phyloP scores from a whole-genome alignment of 30 jellyfish, hydroid and myxozoan species.

The Chironex yamaguchii region DNA sequence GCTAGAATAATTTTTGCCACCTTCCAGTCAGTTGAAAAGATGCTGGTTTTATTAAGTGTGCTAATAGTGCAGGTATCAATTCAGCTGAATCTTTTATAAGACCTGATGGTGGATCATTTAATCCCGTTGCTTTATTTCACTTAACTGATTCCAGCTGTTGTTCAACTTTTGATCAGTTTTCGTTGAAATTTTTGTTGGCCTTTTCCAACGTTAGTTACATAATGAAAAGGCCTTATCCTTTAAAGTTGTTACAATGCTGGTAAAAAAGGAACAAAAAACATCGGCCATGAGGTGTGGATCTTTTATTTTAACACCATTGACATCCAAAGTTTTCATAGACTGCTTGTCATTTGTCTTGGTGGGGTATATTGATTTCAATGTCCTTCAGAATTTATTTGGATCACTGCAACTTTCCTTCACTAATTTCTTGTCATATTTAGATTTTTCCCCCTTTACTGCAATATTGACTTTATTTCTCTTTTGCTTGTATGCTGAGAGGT shows the following conservation, averaged over 20 bases:
- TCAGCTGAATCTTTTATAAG: background rate
- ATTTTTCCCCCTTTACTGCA: background rate
- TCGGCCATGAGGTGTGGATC: background rate
- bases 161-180: background rate
- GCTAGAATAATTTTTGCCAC: background rate
- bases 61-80: background rate
- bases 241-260: background rate
- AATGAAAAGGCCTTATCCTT: background rate
- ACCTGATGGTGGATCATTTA: background rate
- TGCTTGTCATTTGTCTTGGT: constrained; percentile 24
- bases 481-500: constrained; percentile 42
- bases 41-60: background rate
- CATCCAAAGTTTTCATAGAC: constrained; percentile 11
- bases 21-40: background rate
- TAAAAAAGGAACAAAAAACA: background rate
- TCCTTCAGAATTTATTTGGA: background rate
- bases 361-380: constrained; percentile 28
- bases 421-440: background rate
- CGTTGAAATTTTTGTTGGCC: background rate
- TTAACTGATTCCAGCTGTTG: background rate
- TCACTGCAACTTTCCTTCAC: constrained; percentile 11
- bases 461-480: constrained; percentile 14
- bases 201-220: background rate
- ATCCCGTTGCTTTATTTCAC: background rate
- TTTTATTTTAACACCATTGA: background rate